These are phyloP conservation scores for Drosophila infuscata DNA, from an alignment of 2,888 invertebrate species.

Conservation along the genomic window DNA sequence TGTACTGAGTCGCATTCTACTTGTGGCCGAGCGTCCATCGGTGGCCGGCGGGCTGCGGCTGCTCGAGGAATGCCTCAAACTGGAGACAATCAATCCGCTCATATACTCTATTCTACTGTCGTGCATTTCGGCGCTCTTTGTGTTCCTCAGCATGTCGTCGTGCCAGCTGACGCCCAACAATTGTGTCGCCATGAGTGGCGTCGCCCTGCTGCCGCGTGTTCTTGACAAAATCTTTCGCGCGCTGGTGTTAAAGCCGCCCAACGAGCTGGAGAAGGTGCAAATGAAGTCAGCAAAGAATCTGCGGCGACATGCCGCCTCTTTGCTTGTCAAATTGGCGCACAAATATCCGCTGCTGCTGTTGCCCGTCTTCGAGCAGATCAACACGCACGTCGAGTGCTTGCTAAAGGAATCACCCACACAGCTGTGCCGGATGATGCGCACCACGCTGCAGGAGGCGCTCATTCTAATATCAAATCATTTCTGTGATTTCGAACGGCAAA, in stretches of 20 bases:
- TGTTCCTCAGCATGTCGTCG: slow-evolving; percentile 95
- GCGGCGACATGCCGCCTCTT: slow-evolving; percentile 94
- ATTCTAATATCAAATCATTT: slow-evolving; percentile 95
- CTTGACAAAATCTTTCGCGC: slow-evolving; percentile 95
- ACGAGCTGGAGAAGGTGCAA: slow-evolving; percentile 86
- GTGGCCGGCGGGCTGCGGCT: slow-evolving; percentile 91
- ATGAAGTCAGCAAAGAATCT: slow-evolving; percentile 92
- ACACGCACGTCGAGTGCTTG: slow-evolving; percentile 90
- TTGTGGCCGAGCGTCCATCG: slow-evolving; percentile 90
- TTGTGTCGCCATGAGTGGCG: slow-evolving; percentile 88
- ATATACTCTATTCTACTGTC: slow-evolving; percentile 94
- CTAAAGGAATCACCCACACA: slow-evolving; percentile 86
- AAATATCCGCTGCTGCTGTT: slow-evolving; percentile 94
- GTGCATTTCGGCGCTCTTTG: slow-evolving; percentile 95
- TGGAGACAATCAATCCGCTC: slow-evolving; percentile 92
- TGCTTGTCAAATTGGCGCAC: slow-evolving; percentile 95
- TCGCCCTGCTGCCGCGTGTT: slow-evolving; percentile 90
- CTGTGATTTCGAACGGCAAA: slow-evolving; percentile 90
- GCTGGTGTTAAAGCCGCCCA: slow-evolving; percentile 90
- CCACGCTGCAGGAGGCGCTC: slow-evolving; percentile 92
- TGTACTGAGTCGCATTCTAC: slow-evolving; percentile 91
- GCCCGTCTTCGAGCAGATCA: slow-evolving; percentile 94
- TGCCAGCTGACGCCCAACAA: slow-evolving; percentile 89
- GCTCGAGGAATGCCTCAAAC: slow-evolving; percentile 91
- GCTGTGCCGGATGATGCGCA: slow-evolving; percentile 86